phyloP scores from a whole-genome alignment of 1,140 invertebrate species.

The Aporrectodea caliginosa region DNA sequence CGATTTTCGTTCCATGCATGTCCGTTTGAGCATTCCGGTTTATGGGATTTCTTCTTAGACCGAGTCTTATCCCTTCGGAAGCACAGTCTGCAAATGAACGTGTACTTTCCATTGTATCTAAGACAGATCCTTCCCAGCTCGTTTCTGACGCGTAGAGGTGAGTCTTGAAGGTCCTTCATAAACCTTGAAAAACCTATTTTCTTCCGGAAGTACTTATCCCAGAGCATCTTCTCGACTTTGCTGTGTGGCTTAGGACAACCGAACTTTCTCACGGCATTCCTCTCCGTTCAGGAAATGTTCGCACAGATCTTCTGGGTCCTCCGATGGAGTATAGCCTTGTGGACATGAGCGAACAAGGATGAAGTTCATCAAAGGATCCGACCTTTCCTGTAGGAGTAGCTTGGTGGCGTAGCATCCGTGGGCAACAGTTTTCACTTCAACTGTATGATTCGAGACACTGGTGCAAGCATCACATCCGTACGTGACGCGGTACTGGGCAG shows the following conservation, averaged over 20 bases:
- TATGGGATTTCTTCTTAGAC: constrained; percentile 10
- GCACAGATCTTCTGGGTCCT: background rate
- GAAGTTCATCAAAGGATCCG: background rate
- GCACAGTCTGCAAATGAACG: background rate
- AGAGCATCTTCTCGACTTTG: background rate
- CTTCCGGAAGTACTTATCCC: constrained; percentile 8
- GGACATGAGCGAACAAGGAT: background rate
- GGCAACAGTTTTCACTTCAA: background rate
- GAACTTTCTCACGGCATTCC: background rate
- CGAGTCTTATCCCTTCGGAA: background rate
- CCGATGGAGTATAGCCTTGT: background rate
- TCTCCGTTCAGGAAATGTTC: constrained; percentile 6
- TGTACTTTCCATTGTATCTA: background rate
- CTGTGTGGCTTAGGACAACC: constrained; percentile 15
- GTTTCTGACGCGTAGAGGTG: background rate
- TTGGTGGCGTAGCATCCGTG: background rate
- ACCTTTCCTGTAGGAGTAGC: background rate
- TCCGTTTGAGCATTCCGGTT: background rate
- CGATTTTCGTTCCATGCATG: background rate
- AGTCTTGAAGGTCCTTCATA: background rate
- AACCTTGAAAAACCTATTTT: background rate
- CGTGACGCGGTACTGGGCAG: background rate
- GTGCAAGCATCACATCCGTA: background rate
- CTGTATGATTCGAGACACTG: background rate
- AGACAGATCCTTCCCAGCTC: background rate